Evolutionary conservation across 2,888 invertebrate genomes (phyloP), one percentile per base, ranked within the genome.

Genomic region (Camponotus fellah): DNA sequence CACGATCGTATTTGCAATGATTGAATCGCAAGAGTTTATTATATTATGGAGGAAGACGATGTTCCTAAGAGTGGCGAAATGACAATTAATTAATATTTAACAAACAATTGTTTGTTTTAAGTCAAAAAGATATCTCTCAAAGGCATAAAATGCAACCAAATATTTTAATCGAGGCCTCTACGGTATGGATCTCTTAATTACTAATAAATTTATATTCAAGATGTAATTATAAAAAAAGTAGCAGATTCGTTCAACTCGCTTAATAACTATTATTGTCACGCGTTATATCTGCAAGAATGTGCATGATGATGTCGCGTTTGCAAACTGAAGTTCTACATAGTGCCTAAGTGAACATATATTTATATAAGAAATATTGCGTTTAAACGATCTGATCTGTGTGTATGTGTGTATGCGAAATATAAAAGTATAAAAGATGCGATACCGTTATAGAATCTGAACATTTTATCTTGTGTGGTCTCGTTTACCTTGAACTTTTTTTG

Each of bases 381-480:
- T 75, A 72, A 66, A 43, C 34, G 32, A 49, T 71, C 60, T 49
- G 60, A 43, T 80, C 68, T 37, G n/a, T 53, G 53, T 53, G 17
- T 49, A 5, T 53, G 2, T 53, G 53, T 53, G 72, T 64, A 79
- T 26, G 82, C 82, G 82, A 84, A 90, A 89, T 92, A 91, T 88
- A 90, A 91, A 92, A 92, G 92, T 92, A 91, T 83, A 92, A 92
- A 92, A 89, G 85, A 86, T 85, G 79, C 80, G 83, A 82, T 84
- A 76, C 64, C 82, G 49, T 75, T 87, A 82, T 83, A 85, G 80
- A 88, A 69, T 69, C 58, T 75, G 43, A 80, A 66, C 56, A 37
- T 83, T 77, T 17, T 17, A 21, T 76, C 62, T 26, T 26, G 62
- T 56, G 46, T 82, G 83, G 76, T 85, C 72, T 83, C 37, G 72